Conservation (phyloP, 2,888 invertebrate species). For the Gymnocheta viridis region DNA sequence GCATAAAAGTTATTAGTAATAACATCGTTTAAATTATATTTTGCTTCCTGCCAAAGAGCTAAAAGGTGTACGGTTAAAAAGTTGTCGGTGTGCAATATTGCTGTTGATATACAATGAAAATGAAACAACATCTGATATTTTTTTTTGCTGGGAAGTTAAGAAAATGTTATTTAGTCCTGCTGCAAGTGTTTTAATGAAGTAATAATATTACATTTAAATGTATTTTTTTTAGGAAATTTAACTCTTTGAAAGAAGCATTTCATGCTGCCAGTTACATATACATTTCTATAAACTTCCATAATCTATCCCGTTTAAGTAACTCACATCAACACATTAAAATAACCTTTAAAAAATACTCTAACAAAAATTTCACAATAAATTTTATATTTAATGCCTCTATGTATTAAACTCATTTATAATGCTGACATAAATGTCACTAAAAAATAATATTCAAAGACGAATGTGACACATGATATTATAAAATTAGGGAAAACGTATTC, state of each 20-base stretch:
- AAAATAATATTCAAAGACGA: not conserved
- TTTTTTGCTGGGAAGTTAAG: no score
- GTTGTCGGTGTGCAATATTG: no score
- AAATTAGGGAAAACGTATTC: constrained; percentile 41
- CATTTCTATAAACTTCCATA: not conserved
- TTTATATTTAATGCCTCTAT: not conserved
- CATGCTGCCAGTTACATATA: not conserved
- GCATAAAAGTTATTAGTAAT: no score
- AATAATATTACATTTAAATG: no score
- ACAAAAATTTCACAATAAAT: not conserved
- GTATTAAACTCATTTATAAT: constrained; percentile 6
- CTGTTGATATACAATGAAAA: no score
- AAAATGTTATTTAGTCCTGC: no score
- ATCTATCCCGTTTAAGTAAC: not conserved
- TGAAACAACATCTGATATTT: no score
- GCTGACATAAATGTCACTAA: not conserved
- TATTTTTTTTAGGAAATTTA: not conserved
- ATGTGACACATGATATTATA: constrained; percentile 47
- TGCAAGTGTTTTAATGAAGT: no score
- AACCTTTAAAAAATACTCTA: not conserved
- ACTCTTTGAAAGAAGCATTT: not conserved
- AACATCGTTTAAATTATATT: no score
- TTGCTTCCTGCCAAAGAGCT: no score
- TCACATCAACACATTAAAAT: not conserved
- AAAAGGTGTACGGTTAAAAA: no score